Percentiles rank a stretch among this genome's conserved stretches.
phyloP scores from a whole-genome alignment of 2,113 vertebrate species.

The Siphamia tubifer region DNA sequence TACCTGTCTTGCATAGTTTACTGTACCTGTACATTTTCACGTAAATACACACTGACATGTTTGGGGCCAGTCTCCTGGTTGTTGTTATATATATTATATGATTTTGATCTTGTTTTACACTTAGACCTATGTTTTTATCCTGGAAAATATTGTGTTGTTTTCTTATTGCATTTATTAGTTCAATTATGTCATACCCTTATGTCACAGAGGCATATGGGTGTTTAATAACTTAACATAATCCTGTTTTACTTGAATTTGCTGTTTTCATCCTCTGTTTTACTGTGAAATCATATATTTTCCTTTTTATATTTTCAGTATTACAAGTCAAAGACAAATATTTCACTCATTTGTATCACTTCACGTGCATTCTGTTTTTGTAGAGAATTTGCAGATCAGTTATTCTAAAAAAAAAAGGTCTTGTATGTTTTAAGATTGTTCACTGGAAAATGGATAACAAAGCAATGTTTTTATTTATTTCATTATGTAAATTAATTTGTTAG shows the following conservation, averaged over 20 bases:
- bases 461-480: slow-evolving; percentile 69
- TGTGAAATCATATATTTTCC: slow-evolving; percentile 41
- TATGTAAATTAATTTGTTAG: slow-evolving; percentile 53
- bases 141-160: slow-evolving; percentile 24
- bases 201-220: slow-evolving; percentile 7
- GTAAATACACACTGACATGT: slow-evolving; percentile 59
- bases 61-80: slow-evolving; percentile 25
- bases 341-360: slow-evolving; percentile 20
- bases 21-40: slow-evolving; percentile 61
- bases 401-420: slow-evolving; percentile 18
- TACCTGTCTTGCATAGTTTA: slow-evolving; percentile 51
- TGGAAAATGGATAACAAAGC: slow-evolving; percentile 43
- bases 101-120: slow-evolving; percentile 42
- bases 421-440: slow-evolving; percentile 39
- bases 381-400: slow-evolving; percentile 46
- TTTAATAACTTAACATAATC: slow-evolving; percentile 63
- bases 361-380: slow-evolving; percentile 30
- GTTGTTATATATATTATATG: slow-evolving; percentile 41
- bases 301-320: slow-evolving; percentile 41
- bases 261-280: slow-evolving; percentile 52
- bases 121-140: slow-evolving; percentile 35
- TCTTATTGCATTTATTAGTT: slow-evolving; percentile 32
- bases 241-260: slow-evolving; percentile 83
- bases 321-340: slow-evolving; percentile 25
- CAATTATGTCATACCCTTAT: slow-evolving; percentile 37